Evolutionary conservation across 2,113 vertebrate species (phyloP).

Genomic region (Rhinolophus sinicus): DNA sequence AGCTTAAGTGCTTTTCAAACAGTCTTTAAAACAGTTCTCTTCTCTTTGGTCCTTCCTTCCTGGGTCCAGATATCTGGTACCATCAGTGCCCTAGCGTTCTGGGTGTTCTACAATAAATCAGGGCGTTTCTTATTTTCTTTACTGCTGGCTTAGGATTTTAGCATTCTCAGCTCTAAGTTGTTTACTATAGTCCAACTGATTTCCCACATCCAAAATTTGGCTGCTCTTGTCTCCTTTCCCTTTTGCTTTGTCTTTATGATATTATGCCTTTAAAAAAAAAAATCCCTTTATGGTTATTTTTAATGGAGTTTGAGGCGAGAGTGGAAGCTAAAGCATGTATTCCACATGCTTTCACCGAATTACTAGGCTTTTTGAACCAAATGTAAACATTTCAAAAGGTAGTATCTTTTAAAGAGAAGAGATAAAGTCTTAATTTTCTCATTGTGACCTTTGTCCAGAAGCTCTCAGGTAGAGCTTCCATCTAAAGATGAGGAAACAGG

Average conservation of each 20-base stretch:
- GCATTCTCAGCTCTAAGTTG: not conserved
- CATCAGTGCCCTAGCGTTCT: not conserved
- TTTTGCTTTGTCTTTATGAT: not conserved
- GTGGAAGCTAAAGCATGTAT: not conserved
- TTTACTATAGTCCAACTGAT: not conserved
- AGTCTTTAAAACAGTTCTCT: not conserved
- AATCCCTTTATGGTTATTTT: not conserved
- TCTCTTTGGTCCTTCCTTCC: not conserved
- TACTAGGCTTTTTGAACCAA: not conserved
- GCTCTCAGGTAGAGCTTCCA: not conserved
- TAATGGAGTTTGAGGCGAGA: not conserved
- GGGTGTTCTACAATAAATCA: not conserved
- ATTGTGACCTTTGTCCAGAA: not conserved
- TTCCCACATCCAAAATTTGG: not conserved
- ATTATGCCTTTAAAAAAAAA: not conserved
- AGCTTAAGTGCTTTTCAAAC: not conserved
- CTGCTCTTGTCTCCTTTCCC: not conserved
- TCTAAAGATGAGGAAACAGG: not conserved
- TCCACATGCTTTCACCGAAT: not conserved
- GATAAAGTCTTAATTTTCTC: not conserved
- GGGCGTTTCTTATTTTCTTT: not conserved
- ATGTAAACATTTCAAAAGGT: not conserved
- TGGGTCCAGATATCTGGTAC: not conserved
- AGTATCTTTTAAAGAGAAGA: not conserved
- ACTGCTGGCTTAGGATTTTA: not conserved